Evolutionary conservation across 1,140 invertebrate genomes (phyloP), one percentile per base, ranked within the genome.

Genomic region (Leptestheria dahalacensis): DNA sequence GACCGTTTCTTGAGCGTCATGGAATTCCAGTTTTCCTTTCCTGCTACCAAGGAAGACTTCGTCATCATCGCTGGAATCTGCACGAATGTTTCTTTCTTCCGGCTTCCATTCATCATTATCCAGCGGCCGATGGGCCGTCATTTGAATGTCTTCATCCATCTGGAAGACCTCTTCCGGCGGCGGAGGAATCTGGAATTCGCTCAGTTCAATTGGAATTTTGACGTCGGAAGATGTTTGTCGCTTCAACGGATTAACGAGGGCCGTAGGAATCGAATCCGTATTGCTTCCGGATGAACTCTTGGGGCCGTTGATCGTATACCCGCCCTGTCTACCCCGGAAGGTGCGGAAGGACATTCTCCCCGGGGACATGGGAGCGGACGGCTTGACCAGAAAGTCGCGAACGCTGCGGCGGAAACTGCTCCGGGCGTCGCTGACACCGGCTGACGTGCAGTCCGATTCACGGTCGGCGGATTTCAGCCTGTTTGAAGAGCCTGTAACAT

Each of bases 141-240:
- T 41, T 15, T 41, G 33, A 41, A 41, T 41, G 6, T 41, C 23
- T 3, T 55, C 53, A 20, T 29, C 26, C 15, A 55, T 9, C 26
- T 55, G 53, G 53, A 55, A 55, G 10, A 33, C 20, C 11, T 55
- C 53, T 41, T 20, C 26, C 10, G 57, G 48, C 20, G 58, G 51
- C n/a, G 49, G 58, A 10, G 51, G 48, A n/a, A n/a, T n/a, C n/a
- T n/a, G n/a, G n/a, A n/a, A n/a, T n/a, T n/a, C n/a, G n/a, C n/a
- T n/a, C n/a, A n/a, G n/a, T 11, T 54, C 52, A 25, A 26, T 28
- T 2, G 52, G 20, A 18, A 28, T 54, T 10, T 21, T 15, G 10
- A 33, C 26, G 15, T 29, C 11, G 12, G 23, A 20, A 33, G 53
- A 25, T 3, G 25, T 12, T 12, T 21, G n/a, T 15, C 10, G n/a